Conservation (phyloP, 1,140 invertebrate genomes). For the Helicoverpa zea region DNA sequence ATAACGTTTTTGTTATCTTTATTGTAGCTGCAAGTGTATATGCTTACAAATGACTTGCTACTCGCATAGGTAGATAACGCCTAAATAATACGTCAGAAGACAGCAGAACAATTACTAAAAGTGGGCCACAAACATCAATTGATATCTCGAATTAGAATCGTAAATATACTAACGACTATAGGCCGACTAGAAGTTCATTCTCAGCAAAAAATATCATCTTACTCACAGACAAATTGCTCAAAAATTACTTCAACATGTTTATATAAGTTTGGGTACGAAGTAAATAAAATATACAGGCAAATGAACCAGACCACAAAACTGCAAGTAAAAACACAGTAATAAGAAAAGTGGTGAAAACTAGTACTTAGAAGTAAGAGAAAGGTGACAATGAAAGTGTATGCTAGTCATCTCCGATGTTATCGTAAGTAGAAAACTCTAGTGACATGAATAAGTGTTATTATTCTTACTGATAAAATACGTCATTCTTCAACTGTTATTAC, state of each 20-base stretch:
- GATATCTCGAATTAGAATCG: constrained; percentile 27
- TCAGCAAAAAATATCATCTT: no score
- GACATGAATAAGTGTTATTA: constrained; percentile 9
- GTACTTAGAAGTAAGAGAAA: constrained; percentile 63
- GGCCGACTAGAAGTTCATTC: neutral
- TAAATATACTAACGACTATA: neutral
- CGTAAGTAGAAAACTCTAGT: constrained; percentile 28
- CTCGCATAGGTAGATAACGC: neutral
- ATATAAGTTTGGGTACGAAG: neutral
- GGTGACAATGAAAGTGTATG: constrained; percentile 71
- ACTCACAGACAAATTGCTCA: neutral
- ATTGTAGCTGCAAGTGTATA: neutral
- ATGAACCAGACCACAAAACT: neutral
- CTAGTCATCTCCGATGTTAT: constrained; percentile 42
- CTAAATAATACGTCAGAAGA: constrained; percentile 2
- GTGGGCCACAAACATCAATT: constrained; percentile 7
- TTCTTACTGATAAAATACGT: neutral
- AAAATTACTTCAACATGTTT: neutral
- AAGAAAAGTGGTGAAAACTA: constrained; percentile 42
- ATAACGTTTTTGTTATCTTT: no score
- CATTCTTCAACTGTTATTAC: no score
- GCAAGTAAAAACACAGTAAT: constrained; percentile 15
- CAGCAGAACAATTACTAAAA: neutral
- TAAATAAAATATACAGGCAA: neutral
- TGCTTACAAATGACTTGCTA: neutral